Evolutionary conservation across 2,797 vertebrate species (phyloP).

Genomic region (Arnoldichthys spilopterus): DNA sequence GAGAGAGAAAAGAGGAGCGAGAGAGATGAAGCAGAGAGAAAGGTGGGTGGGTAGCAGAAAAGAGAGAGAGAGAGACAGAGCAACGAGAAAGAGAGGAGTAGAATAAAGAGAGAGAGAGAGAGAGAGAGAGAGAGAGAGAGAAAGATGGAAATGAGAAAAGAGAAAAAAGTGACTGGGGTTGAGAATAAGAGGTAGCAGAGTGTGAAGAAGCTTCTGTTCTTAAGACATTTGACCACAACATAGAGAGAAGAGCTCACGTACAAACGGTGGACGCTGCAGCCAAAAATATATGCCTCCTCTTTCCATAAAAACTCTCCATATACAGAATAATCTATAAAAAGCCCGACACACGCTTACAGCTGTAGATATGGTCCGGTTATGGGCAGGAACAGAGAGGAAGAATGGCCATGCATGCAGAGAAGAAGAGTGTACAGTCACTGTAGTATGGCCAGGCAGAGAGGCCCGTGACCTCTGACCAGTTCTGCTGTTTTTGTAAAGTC

Average conservation of each 20-base stretch:
- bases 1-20: background rate
- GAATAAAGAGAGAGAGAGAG: background rate
- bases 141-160: background rate
- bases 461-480: background rate
- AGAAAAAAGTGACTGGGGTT: background rate
- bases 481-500: background rate
- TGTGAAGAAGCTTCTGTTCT: background rate
- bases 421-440: constrained; percentile 9
- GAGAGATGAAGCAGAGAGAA: background rate
- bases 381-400: constrained; percentile 18
- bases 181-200: background rate
- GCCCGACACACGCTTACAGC: background rate
- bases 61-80: too few species aligned
- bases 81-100: background rate
- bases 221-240: constrained; percentile 23
- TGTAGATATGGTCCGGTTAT: constrained; percentile 6
- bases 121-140: background rate
- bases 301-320: constrained; percentile 57
- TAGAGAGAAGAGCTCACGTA: constrained; percentile 43
- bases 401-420: constrained; percentile 41
- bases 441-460: constrained; percentile 16
- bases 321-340: constrained; percentile 47
- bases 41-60: too few species aligned
- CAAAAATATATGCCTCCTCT: constrained; percentile 57
- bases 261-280: constrained; percentile 54